A percentile compares a stretch with the other conserved stretches of the same genome.
phyloP scores from a whole-genome alignment of 2,797 vertebrate genomes.

The Falco biarmicus region DNA sequence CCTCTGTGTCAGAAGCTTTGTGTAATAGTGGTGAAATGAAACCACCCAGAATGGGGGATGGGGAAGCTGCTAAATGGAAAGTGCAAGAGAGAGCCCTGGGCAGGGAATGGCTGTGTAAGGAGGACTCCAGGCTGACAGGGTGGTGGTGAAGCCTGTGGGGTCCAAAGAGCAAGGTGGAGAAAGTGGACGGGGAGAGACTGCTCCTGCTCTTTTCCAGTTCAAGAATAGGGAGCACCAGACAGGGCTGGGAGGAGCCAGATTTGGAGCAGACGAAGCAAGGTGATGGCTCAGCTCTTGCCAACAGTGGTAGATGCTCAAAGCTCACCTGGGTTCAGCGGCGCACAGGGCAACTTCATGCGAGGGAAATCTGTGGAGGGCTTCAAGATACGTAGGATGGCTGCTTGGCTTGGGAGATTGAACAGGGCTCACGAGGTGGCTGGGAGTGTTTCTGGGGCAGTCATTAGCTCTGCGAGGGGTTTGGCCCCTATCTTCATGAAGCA shows the following conservation, averaged over 20 bases:
- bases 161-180: rapidly evolving
- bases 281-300: not conserved
- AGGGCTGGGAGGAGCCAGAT: not conserved
- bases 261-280: not conserved
- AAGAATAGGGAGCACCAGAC: not conserved
- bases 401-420: rapidly evolving
- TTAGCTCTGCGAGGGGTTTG: not conserved
- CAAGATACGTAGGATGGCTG: rapidly evolving
- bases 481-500: not conserved
- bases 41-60: rapidly evolving
- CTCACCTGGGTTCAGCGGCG: not conserved
- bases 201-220: not conserved
- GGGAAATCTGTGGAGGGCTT: not conserved
- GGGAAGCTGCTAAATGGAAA: not conserved
- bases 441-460: not conserved
- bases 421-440: not conserved
- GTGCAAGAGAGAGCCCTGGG: not conserved
- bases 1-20: rapidly evolving
- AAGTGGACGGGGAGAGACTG: not conserved
- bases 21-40: not conserved
- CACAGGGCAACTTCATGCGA: rapidly evolving
- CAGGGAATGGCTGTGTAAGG: not conserved
- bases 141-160: not conserved
- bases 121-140: not conserved
- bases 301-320: not conserved